These are phyloP conservation scores for Agonum fuliginosum DNA, from an alignment of 2,888 invertebrate genomes.

Conservation along the genomic window DNA sequence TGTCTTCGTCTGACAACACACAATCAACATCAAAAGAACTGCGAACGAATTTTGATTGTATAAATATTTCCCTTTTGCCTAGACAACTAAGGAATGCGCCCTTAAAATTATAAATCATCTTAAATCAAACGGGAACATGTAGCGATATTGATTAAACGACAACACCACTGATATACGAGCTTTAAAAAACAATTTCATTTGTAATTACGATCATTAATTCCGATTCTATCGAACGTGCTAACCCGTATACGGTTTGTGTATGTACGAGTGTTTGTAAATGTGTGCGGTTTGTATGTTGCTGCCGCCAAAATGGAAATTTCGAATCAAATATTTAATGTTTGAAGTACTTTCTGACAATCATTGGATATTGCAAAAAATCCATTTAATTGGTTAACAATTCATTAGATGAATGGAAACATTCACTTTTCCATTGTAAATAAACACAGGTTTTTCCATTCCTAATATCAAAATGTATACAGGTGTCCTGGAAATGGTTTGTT, in stretches of 20 bases:
- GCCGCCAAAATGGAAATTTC: slow-evolving; percentile 40
- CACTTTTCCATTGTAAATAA: too few relatives aligned
- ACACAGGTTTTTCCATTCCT: too few relatives aligned
- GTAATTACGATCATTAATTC: slow-evolving; percentile 58
- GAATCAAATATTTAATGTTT: slow-evolving; percentile 37
- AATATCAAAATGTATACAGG: too few relatives aligned
- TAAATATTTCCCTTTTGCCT: not conserved
- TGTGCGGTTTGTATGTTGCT: slow-evolving; percentile 5
- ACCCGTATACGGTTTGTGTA: slow-evolving; percentile 23
- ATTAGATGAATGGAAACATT: too few relatives aligned
- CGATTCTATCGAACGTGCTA: slow-evolving; percentile 33
- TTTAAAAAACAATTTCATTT: slow-evolving; percentile 60
- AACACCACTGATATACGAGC: slow-evolving; percentile 53
- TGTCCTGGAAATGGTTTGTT: too few relatives aligned
- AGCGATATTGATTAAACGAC: slow-evolving; percentile 54
- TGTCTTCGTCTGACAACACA: not conserved
- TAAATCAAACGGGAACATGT: slow-evolving; percentile 23
- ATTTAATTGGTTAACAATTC: slow-evolving; percentile 13
- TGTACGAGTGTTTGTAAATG: slow-evolving; percentile 8
- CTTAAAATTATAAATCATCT: not conserved
- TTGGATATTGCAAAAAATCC: slow-evolving; percentile 14
- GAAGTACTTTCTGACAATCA: slow-evolving; percentile 27
- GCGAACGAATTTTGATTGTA: not conserved
- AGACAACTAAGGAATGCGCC: not conserved
- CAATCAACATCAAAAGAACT: slow-evolving; percentile 4